Conservation (phyloP, 2,888 invertebrate genomes). For the Glaucopsyche alexis region DNA sequence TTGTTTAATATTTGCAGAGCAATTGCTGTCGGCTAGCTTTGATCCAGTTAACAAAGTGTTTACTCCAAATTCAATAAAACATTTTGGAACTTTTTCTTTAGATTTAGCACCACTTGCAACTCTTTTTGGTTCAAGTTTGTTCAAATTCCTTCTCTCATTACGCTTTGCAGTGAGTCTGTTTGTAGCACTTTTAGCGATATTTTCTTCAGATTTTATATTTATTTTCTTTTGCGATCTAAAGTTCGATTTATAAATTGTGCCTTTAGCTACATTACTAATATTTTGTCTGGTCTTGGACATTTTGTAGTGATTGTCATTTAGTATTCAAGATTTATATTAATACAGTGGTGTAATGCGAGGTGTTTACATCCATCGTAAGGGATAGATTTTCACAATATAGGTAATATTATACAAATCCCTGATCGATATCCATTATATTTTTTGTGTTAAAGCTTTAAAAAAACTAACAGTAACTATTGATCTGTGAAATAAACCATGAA, state of each 20-base stretch:
- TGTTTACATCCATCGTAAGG: not conserved
- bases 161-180: not conserved
- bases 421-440: not conserved
- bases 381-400: not conserved
- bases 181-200: not conserved
- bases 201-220: not conserved
- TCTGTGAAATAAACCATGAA: not conserved
- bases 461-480: no score
- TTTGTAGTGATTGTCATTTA: not conserved
- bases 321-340: not conserved
- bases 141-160: not conserved
- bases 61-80: not conserved
- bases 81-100: constrained; percentile 6
- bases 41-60: constrained; percentile 15
- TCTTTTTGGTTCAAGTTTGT: not conserved
- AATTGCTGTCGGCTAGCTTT: not conserved
- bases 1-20: not conserved
- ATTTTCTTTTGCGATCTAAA: not conserved
- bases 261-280: not conserved
- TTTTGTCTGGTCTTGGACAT: not conserved
- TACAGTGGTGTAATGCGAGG: not conserved
- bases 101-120: no score
- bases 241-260: not conserved
- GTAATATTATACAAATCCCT: not conserved
- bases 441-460: not conserved